These are phyloP conservation scores for Trachelus troglodyta DNA, from an alignment of 2,888 invertebrate genomes.

Conservation along the genomic window DNA sequence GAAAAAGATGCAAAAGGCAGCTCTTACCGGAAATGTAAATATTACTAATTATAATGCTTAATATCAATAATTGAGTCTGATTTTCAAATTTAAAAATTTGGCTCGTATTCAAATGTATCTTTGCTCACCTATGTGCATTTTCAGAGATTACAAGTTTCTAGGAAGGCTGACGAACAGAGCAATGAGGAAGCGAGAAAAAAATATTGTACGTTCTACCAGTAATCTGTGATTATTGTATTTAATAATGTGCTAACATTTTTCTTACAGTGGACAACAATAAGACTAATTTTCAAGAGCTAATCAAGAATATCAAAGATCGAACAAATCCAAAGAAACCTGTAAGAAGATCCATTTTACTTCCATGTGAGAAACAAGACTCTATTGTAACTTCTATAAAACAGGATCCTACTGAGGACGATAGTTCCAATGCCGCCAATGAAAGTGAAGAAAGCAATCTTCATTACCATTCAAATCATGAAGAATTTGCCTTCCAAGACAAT, in stretches of 20 bases:
- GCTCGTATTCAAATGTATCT: background rate
- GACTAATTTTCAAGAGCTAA: slow-evolving; percentile 56
- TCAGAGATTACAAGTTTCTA: slow-evolving; percentile 55
- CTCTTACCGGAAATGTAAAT: slow-evolving; percentile 17
- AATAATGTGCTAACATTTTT: slow-evolving; percentile 2
- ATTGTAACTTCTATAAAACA: background rate
- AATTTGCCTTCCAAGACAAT: slow-evolving; percentile 40
- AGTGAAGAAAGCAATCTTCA: slow-evolving; percentile 17
- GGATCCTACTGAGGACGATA: background rate
- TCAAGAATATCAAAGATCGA: slow-evolving; percentile 53
- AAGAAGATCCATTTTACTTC: slow-evolving; percentile 27
- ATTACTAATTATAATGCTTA: background rate
- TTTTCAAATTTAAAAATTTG: background rate
- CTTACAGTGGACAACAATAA: slow-evolving; percentile 59
- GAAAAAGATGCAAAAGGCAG: slow-evolving; percentile 42
- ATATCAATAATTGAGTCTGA: slow-evolving; percentile 12
- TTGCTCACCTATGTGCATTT: slow-evolving; percentile 25
- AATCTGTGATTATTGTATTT: background rate
- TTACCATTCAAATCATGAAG: slow-evolving; percentile 11
- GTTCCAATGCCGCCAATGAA: slow-evolving; percentile 15
- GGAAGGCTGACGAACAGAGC: slow-evolving; percentile 58
- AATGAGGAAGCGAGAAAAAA: slow-evolving; percentile 64
- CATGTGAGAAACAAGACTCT: slow-evolving; percentile 3
- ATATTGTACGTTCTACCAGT: slow-evolving; percentile 54
- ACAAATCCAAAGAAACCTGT: slow-evolving; percentile 20